phyloP scores from a whole-genome alignment of 64 coral and sea anemone species.

The Porites lutea region DNA sequence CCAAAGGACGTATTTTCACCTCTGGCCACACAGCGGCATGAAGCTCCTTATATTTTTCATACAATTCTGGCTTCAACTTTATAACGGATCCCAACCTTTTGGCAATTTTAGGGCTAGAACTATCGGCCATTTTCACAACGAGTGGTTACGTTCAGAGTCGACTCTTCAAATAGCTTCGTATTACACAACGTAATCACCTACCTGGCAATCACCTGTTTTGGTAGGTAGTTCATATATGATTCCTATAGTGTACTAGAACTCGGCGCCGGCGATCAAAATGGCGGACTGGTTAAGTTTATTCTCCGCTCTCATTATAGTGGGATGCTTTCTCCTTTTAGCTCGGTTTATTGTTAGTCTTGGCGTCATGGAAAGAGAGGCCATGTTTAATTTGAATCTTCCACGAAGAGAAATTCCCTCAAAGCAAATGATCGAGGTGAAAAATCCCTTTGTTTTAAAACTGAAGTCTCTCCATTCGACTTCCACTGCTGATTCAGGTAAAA shows the following conservation, averaged over 20 bases:
- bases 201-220: background rate
- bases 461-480: background rate
- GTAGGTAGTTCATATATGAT: too few relatives aligned
- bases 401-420: constrained; percentile 59
- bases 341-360: constrained; percentile 87
- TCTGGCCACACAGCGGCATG: constrained; percentile 91
- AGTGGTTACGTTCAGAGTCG: background rate
- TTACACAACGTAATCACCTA: background rate
- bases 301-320: constrained; percentile 63
- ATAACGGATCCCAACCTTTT: constrained; percentile 90
- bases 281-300: constrained; percentile 62
- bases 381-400: constrained; percentile 47
- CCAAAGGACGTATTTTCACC: constrained; percentile 22
- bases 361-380: constrained; percentile 72
- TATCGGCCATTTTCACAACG: constrained; percentile 4
- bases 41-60: constrained; percentile 87
- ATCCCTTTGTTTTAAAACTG: constrained; percentile 74
- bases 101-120: constrained; percentile 58
- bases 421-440: constrained; percentile 73
- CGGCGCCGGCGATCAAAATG: constrained; percentile 62
- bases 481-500: background rate
- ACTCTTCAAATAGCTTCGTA: background rate
- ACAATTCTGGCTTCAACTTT: constrained; percentile 85
- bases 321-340: constrained; percentile 62
- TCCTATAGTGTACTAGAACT: background rate